phyloP scores from a whole-genome alignment of 2,888 invertebrate genomes.

The Arctia plantaginis region DNA sequence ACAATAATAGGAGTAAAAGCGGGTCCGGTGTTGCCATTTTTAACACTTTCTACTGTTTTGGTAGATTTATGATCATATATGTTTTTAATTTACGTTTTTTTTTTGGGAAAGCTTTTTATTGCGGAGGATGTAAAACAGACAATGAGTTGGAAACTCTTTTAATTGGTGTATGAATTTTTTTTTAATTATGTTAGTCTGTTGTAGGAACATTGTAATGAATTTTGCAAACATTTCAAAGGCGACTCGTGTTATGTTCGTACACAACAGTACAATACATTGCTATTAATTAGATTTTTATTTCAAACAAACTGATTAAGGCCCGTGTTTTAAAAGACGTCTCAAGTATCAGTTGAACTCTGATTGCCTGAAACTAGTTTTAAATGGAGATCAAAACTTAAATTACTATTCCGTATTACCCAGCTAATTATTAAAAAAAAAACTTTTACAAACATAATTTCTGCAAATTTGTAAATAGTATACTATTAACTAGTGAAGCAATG shows the following conservation, averaged over 20 bases:
- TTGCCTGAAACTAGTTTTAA: too few relatives aligned
- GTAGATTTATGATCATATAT: slow-evolving; percentile 45
- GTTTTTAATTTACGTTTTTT: slow-evolving; percentile 40
- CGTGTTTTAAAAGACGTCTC: too few relatives aligned
- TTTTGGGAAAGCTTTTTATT: slow-evolving; percentile 42
- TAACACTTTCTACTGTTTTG: slow-evolving; percentile 41
- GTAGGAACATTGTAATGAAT: slow-evolving; percentile 28
- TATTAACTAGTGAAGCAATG: too few relatives aligned
- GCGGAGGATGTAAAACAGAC: slow-evolving; percentile 33
- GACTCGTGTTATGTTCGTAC: neutral
- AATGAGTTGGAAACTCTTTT: slow-evolving; percentile 44
- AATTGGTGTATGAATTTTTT: slow-evolving; percentile 46
- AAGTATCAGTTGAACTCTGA: too few relatives aligned
- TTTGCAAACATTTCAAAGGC: slow-evolving; percentile 6
- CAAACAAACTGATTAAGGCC: neutral
- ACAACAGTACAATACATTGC: neutral
- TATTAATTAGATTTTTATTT: neutral
- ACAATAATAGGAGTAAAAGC: slow-evolving; percentile 41
- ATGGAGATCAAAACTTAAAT: too few relatives aligned
- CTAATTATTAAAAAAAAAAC: too few relatives aligned
- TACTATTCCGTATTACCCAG: too few relatives aligned
- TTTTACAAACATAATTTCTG: too few relatives aligned
- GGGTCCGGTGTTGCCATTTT: slow-evolving; percentile 49
- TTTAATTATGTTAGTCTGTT: slow-evolving; percentile 38
- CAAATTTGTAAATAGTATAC: too few relatives aligned